Evolutionary conservation across 2,888 invertebrate species (phyloP), one percentile per base, ranked within the genome.

Genomic region (Hirtodrosophila cameraria): DNA sequence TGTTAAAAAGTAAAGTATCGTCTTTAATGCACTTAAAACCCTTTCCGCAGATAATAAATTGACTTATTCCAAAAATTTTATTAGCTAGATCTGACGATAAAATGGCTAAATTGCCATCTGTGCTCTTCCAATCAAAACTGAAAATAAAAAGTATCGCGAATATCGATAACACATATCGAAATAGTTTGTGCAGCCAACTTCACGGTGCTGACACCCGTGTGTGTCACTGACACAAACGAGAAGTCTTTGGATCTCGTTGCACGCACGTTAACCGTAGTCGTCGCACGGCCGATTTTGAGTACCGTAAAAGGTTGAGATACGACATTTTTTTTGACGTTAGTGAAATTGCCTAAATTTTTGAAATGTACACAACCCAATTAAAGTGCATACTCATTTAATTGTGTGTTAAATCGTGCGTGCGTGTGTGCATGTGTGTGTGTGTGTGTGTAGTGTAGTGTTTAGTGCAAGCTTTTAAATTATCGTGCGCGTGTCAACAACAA

Each of bases 331-430:
- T n/a, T n/a, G n/a, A 27, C 41, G 43, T 61, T 63, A 41, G 61
- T 55, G 62, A 65, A 72, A 83, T 75, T 79, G 35, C 62, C 42
- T 42, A 72, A 79, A 67, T 82, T 72, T 38, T 59, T 54, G 48
- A 64, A 65, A 75, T 68, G 46, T 45, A 48, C 43, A 31, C 27
- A 31, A 30, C 18, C 33, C 5, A 27, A 60, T 57, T 36, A 31
- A 71, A 55, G 66, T 65, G 60, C 18, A 57, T 42, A 36, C 11
- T 33, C 31, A 57, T 33, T 60, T 23, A 58, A 49, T 38, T 35
- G 23, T 49, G 43, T 11, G 23, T 41, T 18, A 48, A 41, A 3
- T 30, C 33, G 38, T 36, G 12, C 23, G 23, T 8, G 23, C 6
- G 23, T 23, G 23, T 23, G 23, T 23, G 23, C 18, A 2, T 20